phyloP scores from a whole-genome alignment of 92 coral and sea anemone genomes.

The Zoanthus gigantus region DNA sequence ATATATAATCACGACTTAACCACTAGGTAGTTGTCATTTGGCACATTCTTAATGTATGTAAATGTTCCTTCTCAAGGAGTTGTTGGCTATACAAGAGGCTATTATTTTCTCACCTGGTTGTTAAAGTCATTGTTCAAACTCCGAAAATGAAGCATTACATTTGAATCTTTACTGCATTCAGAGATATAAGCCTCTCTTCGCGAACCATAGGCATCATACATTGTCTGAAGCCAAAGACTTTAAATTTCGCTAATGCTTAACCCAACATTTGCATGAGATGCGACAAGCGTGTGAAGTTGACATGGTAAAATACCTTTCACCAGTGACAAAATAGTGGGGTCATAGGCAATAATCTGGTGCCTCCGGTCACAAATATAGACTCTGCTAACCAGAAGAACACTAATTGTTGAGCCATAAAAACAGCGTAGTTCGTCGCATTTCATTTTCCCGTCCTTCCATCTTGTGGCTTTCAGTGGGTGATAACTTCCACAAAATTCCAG shows the following conservation, averaged over 20 bases:
- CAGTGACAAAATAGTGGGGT: constrained; percentile 48
- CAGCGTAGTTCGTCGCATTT: constrained; percentile 53
- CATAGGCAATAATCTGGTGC: constrained; percentile 40
- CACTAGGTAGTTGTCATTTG: constrained; percentile 33
- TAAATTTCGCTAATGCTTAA: constrained; percentile 53
- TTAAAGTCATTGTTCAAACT: constrained; percentile 53
- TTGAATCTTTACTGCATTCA: not conserved
- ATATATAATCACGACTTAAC: too few relatives aligned
- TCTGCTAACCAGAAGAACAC: constrained; percentile 42
- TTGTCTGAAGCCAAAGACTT: not conserved
- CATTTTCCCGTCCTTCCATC: constrained; percentile 54
- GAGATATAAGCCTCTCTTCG: not conserved
- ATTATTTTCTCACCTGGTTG: not conserved
- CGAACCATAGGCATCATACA: not conserved
- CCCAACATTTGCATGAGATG: not conserved
- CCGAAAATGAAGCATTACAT: not conserved
- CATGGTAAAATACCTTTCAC: constrained; percentile 19
- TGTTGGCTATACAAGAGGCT: not conserved
- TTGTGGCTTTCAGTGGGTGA: constrained; percentile 44
- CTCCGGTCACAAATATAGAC: constrained; percentile 46
- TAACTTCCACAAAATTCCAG: constrained; percentile 11
- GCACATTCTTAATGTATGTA: constrained; percentile 52
- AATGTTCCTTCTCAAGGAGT: constrained; percentile 42
- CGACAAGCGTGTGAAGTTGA: not conserved
- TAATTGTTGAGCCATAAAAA: constrained; percentile 66